These are phyloP conservation scores for Rhyzopertha dominica DNA, from an alignment of 1,140 invertebrate species.

Conservation along the genomic window DNA sequence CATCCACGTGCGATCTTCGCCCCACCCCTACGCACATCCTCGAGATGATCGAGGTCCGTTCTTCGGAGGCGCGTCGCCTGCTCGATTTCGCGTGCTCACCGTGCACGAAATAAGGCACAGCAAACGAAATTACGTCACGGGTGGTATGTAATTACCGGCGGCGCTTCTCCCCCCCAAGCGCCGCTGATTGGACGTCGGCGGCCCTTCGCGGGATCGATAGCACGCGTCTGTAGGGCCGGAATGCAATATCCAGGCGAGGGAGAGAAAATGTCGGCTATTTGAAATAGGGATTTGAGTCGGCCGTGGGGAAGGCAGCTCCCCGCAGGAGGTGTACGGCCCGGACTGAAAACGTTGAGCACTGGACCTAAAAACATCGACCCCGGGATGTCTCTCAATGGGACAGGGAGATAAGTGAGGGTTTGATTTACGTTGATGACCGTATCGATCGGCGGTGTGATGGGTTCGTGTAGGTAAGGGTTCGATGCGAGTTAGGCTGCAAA, in stretches of 20 bases:
- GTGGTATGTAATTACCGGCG: no score
- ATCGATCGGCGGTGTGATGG: slow-evolving; percentile 22
- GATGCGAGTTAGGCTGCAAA: slow-evolving; percentile 3
- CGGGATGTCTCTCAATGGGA: no score
- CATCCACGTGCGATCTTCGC: no score
- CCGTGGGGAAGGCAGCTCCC: slow-evolving; percentile 25
- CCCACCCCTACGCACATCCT: no score
- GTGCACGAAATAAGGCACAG: no score
- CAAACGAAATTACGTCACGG: no score
- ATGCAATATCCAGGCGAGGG: slow-evolving; percentile 25
- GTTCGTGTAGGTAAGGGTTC: slow-evolving; percentile 20
- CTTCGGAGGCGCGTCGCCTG: no score
- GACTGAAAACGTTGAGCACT: slow-evolving; percentile 19
- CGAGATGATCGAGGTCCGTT: no score
- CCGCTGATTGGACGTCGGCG: slow-evolving; percentile 22
- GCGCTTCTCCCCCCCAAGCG: slow-evolving; percentile 12
- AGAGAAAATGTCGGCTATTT: slow-evolving; percentile 30
- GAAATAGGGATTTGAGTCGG: slow-evolving; percentile 27
- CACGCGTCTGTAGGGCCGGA: slow-evolving; percentile 22
- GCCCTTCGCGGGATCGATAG: slow-evolving; percentile 23
- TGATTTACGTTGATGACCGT: slow-evolving; percentile 32
- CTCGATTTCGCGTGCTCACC: no score
- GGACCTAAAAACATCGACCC: slow-evolving; percentile 11
- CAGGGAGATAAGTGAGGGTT: slow-evolving; percentile 32
- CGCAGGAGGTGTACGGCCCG: slow-evolving; percentile 15